Evolutionary conservation across 2,888 invertebrate species (phyloP).

Genomic region (Kuschelorhynchus macadamiae): DNA sequence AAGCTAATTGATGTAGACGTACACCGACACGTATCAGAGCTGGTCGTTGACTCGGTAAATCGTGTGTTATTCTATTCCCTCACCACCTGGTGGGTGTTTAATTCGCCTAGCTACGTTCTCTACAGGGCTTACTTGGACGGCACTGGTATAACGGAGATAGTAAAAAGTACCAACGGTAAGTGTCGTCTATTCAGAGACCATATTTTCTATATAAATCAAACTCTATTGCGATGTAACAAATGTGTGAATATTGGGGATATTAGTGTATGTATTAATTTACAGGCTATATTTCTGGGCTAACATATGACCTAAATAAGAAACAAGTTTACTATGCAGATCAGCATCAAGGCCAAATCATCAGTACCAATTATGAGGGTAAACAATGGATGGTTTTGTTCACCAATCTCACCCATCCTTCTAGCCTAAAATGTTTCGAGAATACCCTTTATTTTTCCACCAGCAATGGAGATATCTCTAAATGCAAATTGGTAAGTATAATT

Average conservation of each 20-base stretch:
- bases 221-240: background rate
- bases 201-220: too few species aligned
- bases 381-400: conserved; percentile 64
- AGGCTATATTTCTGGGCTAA: conserved; percentile 68
- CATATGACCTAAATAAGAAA: conserved; percentile 72
- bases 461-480: conserved; percentile 73
- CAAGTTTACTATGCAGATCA: conserved; percentile 85
- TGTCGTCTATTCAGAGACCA: background rate
- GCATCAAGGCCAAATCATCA: conserved; percentile 67
- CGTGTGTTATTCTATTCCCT: conserved; percentile 74
- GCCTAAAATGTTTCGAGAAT: conserved; percentile 82
- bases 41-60: conserved; percentile 77
- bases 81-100: conserved; percentile 68
- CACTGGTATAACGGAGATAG: conserved; percentile 66
- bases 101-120: conserved; percentile 69
- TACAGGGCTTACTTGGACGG: conserved; percentile 73
- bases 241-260: too few species aligned
- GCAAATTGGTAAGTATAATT: conserved; percentile 65
- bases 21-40: conserved; percentile 71
- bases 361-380: conserved; percentile 71
- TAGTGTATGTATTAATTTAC: too few species aligned
- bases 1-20: conserved; percentile 70
- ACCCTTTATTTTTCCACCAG: conserved; percentile 79
- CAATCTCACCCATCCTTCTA: conserved; percentile 73
- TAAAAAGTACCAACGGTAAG: conserved; percentile 58